Conservation (phyloP, 2,797 vertebrate genomes). For the Malurus leucopterus region DNA sequence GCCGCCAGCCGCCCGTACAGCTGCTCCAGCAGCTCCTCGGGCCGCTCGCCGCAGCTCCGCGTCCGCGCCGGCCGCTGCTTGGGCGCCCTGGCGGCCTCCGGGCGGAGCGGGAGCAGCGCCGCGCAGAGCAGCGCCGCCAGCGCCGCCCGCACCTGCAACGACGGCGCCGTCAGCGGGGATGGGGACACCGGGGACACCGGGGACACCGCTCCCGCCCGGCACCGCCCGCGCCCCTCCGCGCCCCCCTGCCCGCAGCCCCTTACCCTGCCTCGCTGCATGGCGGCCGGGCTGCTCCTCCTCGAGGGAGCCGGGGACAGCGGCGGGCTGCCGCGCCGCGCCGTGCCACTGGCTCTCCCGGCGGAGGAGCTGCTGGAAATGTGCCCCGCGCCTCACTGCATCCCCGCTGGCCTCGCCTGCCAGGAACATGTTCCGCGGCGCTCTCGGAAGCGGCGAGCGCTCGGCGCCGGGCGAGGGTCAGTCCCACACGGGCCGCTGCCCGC, state of each 20-base stretch:
- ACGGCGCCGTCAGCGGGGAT: neutral
- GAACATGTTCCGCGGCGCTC: neutral
- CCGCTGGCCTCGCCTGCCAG: slow-evolving; percentile 39
- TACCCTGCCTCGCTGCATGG: slow-evolving; percentile 29
- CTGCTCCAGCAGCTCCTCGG: slow-evolving; percentile 91
- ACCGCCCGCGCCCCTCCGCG: neutral
- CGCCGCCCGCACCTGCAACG: slow-evolving; percentile 24
- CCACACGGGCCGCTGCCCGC: neutral
- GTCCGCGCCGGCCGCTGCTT: slow-evolving; percentile 68
- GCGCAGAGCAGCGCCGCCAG: slow-evolving; percentile 36
- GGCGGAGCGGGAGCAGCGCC: slow-evolving; percentile 6
- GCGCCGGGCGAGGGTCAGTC: neutral
- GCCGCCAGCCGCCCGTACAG: slow-evolving; percentile 89
- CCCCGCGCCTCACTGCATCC: slow-evolving; percentile 33
- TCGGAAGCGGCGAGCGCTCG: neutral
- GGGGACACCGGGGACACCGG: neutral
- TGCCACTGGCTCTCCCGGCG: slow-evolving; percentile 11
- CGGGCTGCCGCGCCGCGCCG: neutral
- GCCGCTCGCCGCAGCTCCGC: slow-evolving; percentile 83
- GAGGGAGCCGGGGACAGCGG: neutral
- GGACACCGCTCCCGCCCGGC: neutral
- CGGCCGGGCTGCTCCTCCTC: neutral
- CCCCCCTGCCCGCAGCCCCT: neutral
- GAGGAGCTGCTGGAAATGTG: slow-evolving; percentile 42
- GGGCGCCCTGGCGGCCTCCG: slow-evolving; percentile 58